Percentiles rank a stretch among this genome's conserved stretches.
Conservation (phyloP, 2,888 invertebrate species). For the Agrenia bidenticulata region DNA sequence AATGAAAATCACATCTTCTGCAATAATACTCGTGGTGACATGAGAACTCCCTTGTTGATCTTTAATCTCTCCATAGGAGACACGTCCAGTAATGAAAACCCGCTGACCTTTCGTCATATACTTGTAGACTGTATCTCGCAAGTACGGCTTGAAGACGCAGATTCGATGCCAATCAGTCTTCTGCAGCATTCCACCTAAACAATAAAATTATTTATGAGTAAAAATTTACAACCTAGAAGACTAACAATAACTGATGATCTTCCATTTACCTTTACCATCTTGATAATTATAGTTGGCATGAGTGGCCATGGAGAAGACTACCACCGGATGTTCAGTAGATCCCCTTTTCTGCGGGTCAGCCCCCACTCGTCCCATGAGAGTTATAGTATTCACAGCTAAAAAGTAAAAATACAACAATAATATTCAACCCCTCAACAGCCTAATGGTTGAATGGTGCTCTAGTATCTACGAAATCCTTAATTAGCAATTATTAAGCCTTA, state of each 20-base stretch:
- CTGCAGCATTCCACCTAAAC: conserved; percentile 76
- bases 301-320: conserved; percentile 86
- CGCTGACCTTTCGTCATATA: conserved; percentile 84
- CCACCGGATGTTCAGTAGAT: conserved; percentile 76
- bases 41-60: conserved; percentile 72
- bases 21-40: conserved; percentile 76
- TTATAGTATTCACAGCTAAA: conserved; percentile 79
- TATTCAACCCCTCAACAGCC: neutral
- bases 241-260: neutral
- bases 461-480: neutral
- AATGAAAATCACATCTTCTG: conserved; percentile 78
- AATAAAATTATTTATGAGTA: no score
- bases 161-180: conserved; percentile 91
- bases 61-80: conserved; percentile 81
- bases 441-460: neutral
- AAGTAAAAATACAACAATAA: conserved; percentile 40
- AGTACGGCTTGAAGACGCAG: conserved; percentile 78
- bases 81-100: conserved; percentile 75
- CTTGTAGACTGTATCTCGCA: conserved; percentile 76
- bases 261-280: conserved; percentile 55
- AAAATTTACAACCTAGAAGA: no score
- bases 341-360: conserved; percentile 86
- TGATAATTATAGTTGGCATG: conserved; percentile 75
- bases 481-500: no score
- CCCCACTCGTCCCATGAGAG: conserved; percentile 81